Evolutionary conservation across 2,888 invertebrate genomes (phyloP).

Genomic region (Mesorhabditis sp.): DNA sequence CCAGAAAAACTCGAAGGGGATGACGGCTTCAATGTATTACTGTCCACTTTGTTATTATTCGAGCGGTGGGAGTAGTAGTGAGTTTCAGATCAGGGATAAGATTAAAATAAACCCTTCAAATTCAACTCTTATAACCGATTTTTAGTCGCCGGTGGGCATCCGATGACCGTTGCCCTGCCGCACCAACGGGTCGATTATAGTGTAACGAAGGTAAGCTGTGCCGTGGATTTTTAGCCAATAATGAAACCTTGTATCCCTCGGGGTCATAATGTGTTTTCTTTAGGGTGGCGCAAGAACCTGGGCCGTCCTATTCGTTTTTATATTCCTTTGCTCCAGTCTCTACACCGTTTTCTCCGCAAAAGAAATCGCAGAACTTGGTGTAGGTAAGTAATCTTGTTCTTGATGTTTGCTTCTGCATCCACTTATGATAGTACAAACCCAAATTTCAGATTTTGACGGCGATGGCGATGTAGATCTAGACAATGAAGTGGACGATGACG

Average conservation of each 20-base stretch:
- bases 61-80: neutral
- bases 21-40: neutral
- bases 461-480: constrained; percentile 17
- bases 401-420: neutral
- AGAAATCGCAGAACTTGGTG: constrained; percentile 26
- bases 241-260: too few species aligned
- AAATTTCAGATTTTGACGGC: constrained; percentile 18
- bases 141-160: constrained; percentile 39
- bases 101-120: neutral
- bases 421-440: neutral
- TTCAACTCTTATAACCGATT: neutral
- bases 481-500: constrained; percentile 16
- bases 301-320: constrained; percentile 53
- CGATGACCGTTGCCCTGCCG: constrained; percentile 51
- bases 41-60: neutral
- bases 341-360: constrained; percentile 53
- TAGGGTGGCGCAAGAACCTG: constrained; percentile 51
- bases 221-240: too few species aligned
- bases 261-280: neutral
- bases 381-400: constrained; percentile 17
- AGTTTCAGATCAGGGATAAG: neutral
- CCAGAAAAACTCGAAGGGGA: neutral
- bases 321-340: constrained; percentile 50
- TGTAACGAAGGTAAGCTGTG: constrained; percentile 40
- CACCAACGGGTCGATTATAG: constrained; percentile 49